A percentile compares a stretch with the other conserved stretches of the same genome.
Evolutionary conservation across 2,113 vertebrate genomes (phyloP).

Genomic region (Sminthopsis crassicaudata): DNA sequence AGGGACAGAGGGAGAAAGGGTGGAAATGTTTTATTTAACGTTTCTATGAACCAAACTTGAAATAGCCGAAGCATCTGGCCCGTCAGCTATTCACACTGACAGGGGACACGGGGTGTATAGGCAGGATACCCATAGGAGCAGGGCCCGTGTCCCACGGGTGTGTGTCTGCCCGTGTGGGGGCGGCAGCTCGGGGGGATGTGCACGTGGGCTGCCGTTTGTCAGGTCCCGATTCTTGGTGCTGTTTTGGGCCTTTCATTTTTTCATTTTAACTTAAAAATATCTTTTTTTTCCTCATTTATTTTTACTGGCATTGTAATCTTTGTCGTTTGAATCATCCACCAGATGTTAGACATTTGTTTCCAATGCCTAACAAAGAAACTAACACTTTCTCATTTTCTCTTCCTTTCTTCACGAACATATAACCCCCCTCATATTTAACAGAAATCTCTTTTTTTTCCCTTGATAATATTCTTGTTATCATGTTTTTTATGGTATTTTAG

Average conservation of each 20-base stretch:
- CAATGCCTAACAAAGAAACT: too few relatives aligned
- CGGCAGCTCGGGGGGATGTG: too few relatives aligned
- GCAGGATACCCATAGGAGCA: too few relatives aligned
- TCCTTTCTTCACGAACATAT: background rate
- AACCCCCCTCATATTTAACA: background rate
- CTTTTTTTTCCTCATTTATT: background rate
- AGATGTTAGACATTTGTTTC: background rate
- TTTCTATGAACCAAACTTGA: too few relatives aligned
- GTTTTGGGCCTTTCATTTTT: background rate
- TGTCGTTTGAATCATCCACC: background rate
- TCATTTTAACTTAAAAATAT: background rate
- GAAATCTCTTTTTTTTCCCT: background rate
- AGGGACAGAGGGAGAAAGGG: too few relatives aligned
- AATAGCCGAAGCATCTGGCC: too few relatives aligned
- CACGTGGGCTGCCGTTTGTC: too few relatives aligned
- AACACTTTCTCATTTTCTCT: background rate
- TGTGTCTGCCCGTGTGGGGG: too few relatives aligned
- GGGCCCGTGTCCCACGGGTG: too few relatives aligned
- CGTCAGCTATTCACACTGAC: too few relatives aligned
- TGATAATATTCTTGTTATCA: background rate
- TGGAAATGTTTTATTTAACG: too few relatives aligned
- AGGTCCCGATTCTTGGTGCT: background rate
- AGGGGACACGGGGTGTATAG: too few relatives aligned
- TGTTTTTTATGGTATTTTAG: background rate
- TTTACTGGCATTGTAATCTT: background rate